A percentile compares a stretch with the other conserved stretches of the same genome.
Evolutionary conservation across 2,797 vertebrate genomes (phyloP).

Genomic region (Karalla daura): DNA sequence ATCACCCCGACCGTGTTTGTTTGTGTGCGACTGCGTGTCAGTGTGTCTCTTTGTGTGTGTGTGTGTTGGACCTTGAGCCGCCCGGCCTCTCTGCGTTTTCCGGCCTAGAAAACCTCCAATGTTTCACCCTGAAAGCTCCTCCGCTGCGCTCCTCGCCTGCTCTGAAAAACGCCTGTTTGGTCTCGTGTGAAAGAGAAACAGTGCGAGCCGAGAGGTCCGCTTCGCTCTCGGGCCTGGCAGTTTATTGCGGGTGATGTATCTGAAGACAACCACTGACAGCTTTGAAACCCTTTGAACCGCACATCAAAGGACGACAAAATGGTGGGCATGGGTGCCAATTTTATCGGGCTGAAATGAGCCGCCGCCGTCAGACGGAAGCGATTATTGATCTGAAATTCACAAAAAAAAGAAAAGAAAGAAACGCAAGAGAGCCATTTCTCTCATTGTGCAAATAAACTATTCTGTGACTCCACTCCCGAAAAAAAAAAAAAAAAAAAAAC

Average conservation of each 20-base stretch:
- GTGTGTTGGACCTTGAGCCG: slow-evolving; percentile 55
- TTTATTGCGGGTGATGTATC: slow-evolving; percentile 67
- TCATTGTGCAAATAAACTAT: slow-evolving; percentile 12
- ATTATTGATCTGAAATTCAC: slow-evolving; percentile 39
- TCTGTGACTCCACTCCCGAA: neutral
- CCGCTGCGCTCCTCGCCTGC: slow-evolving; percentile 17
- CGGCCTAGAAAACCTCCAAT: neutral
- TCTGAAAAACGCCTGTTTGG: slow-evolving; percentile 45
- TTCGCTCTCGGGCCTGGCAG: slow-evolving; percentile 45
- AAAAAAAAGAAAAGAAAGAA: slow-evolving; percentile 5
- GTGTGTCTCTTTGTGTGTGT: slow-evolving; percentile 22
- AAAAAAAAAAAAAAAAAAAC: no score
- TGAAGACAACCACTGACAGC: slow-evolving; percentile 70
- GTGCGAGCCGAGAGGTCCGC: slow-evolving; percentile 39
- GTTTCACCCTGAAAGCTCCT: slow-evolving; percentile 28
- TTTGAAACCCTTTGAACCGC: slow-evolving; percentile 65
- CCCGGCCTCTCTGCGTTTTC: slow-evolving; percentile 31
- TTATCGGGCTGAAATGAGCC: slow-evolving; percentile 55
- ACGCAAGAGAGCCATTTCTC: slow-evolving; percentile 39
- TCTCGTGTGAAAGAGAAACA: slow-evolving; percentile 47
- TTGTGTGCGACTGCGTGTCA: slow-evolving; percentile 24
- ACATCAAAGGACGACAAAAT: slow-evolving; percentile 71
- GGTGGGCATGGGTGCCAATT: slow-evolving; percentile 52
- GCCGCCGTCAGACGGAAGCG: slow-evolving; percentile 38
- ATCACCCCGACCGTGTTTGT: slow-evolving; percentile 31